Base-by-base conservation (phyloP, 2,113 vertebrate species). In the Lamprotornis superbus region DNA sequence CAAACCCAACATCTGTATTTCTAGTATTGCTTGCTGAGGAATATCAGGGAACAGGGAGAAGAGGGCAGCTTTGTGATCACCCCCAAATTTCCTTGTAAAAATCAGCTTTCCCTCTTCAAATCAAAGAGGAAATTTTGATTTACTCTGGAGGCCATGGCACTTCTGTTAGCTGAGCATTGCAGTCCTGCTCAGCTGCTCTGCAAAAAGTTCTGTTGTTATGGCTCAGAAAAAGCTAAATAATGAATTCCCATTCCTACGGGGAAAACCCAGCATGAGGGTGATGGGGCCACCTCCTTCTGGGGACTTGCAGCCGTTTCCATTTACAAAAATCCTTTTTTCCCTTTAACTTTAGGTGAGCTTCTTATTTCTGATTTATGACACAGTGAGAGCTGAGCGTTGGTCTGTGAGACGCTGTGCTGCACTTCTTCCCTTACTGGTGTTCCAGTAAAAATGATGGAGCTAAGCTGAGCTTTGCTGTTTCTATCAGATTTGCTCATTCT, bases 1-100 rank as follows among this genome's bases (percentile, higher is more conserved):
- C 64, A 78, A 95, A 71, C 27, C 64, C 63, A 77, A 24, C 83
- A 81, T 89, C 63, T 95, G 92, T 60, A 74, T 83, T 94, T 92
- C 80, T 15, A 52, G 35, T 25, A 84, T 15, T 8, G 11, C 83
- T 57, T 4, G 1, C n/a, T 1, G 4, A 30, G 87, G 33, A 87
- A 21, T 16, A 73, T 44, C 75, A 35, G n/a, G n/a, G 47, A 37
- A 18, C 28, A 21, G 35, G 28, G 57, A 53, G 52, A 61, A 22
- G 61, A 35, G 16, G 7, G n/a, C 0, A 4, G 46, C 40, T 91
- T 30, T 0, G 4, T 57, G 49, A 74, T 69, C 56, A 33, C 23
- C 35, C 50, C 37, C 13, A 9, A 12, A 92, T 60, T 40, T 39
- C 6, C 70, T 67, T 33, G 44, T 30, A n/a, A 40, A 69, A 76